Base-by-base conservation (phyloP, 2,113 vertebrate species). In the Philantomba maxwellii region DNA sequence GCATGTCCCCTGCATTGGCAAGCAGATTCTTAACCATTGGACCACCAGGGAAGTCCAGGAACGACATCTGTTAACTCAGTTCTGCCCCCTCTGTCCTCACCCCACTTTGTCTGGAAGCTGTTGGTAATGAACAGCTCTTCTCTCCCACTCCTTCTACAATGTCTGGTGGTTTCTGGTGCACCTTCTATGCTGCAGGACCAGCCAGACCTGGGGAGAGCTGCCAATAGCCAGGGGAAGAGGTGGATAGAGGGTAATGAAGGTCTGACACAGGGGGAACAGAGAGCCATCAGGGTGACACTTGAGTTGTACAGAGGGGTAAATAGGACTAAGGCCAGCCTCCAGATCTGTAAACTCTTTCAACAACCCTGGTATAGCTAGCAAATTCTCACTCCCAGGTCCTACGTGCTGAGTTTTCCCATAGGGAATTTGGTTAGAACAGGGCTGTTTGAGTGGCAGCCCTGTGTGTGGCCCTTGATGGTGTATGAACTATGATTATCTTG, bases 341-440 rank as follows among this genome's bases (percentile, higher is more conserved):
- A n/a, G 66, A 30, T 21, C 30, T 77, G 26, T 45, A 8, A 1
- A 19, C 6, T 26, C 30, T 45, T 43, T 62, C 78, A 51, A 30
- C 19, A 28, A 2, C 21, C 57, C 25, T 1, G 4, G 11, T n/a
- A 16, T 1, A 12, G 0, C 53, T 26, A 30, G 6, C 0, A 1
- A 36, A 39, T 6, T 14, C 66, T 93, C 45, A 80, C 33, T 47
- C 21, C 21, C 45, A 51, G 45, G 28, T 53, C 51, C n/a, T 39
- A 36, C 19, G 30, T 26, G 5, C 23, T 36, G 6, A 9, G 26
- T 66, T 89, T 62, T 62, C 83, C 64, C 51, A 39, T 2, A 55
- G 26, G 28, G 43, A 55, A 12, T 43, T 26, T 66, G 57, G 16
- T 62, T 49, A 28, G 26, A 55, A 58, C 12, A 16, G 5, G 53